These are phyloP conservation scores for Sander vitreus DNA, from an alignment of 2,113 vertebrate genomes.

Conservation along the genomic window DNA sequence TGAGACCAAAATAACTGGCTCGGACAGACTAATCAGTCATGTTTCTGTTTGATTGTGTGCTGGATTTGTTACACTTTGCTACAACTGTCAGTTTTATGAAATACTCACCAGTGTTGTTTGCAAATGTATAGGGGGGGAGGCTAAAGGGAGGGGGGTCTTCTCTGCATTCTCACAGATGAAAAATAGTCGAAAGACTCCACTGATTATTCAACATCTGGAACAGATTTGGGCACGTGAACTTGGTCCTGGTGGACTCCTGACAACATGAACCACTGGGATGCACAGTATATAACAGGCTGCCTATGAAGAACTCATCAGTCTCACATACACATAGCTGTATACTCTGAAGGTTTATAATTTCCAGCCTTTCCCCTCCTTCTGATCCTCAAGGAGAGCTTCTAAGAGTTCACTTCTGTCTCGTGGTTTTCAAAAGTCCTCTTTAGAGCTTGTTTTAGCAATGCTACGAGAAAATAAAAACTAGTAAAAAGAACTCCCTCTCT, in stretches of 20 bases:
- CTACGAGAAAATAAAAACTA: not conserved
- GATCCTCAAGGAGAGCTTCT: slow-evolving; percentile 5
- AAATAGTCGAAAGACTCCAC: slow-evolving; percentile 63
- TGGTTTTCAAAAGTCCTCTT: slow-evolving; percentile 24
- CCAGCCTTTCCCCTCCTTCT: slow-evolving; percentile 6
- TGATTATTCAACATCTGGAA: slow-evolving; percentile 84
- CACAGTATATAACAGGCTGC: slow-evolving; percentile 40
- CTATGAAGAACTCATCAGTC: slow-evolving; percentile 47
- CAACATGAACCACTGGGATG: slow-evolving; percentile 59
- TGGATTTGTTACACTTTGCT: slow-evolving; percentile 33
- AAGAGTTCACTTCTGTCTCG: not conserved
- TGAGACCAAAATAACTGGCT: slow-evolving; percentile 30
- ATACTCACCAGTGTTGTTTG: slow-evolving; percentile 43
- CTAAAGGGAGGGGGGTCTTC: not conserved
- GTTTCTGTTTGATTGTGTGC: slow-evolving; percentile 27
- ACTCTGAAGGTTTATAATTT: slow-evolving; percentile 44
- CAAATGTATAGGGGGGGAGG: not conserved
- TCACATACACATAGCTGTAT: slow-evolving; percentile 19
- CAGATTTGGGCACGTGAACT: slow-evolving; percentile 70
- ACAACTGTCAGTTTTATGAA: slow-evolving; percentile 48
- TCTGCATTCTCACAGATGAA: slow-evolving; percentile 58
- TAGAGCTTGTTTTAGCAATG: not conserved
- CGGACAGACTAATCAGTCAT: slow-evolving; percentile 31
- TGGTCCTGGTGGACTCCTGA: slow-evolving; percentile 62
- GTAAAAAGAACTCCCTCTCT: slow-evolving; percentile 2